Conservation (phyloP, 2,797 vertebrate species). For the Darevskia nairensis region DNA sequence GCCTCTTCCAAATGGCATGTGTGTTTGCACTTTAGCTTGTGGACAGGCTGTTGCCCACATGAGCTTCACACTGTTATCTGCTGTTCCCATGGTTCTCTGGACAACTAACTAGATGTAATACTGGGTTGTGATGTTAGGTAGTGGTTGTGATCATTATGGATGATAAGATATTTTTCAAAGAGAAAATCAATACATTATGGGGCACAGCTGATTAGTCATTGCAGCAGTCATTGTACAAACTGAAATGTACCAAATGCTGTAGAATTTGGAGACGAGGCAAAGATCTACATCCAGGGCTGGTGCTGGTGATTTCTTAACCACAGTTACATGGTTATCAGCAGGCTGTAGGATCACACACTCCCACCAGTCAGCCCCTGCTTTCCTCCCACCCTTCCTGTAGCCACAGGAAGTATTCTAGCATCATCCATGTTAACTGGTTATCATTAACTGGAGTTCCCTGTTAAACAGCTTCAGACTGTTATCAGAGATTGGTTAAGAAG, state of each 20-base stretch:
- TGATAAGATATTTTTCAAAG: background rate
- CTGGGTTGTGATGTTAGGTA: background rate
- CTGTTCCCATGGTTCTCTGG: background rate
- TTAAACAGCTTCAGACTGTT: background rate
- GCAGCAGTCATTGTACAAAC: background rate
- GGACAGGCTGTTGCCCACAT: no score
- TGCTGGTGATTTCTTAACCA: background rate
- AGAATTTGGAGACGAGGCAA: background rate
- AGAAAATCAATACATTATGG: background rate
- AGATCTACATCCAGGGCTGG: no score
- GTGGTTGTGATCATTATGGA: background rate
- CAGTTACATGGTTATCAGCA: background rate
- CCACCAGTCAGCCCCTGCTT: background rate
- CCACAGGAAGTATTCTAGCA: background rate
- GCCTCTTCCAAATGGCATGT: no score
- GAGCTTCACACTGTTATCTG: background rate
- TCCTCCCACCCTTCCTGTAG: background rate
- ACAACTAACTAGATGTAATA: background rate
- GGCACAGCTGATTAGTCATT: background rate
- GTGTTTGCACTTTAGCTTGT: no score
- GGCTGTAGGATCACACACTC: background rate
- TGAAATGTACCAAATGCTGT: background rate
- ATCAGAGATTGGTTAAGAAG: background rate
- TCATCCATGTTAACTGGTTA: background rate
- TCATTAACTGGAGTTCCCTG: background rate